A percentile compares a stretch with the other conserved stretches of the same genome.
These are phyloP conservation scores for Drosophila athabasca DNA, from an alignment of 1,140 invertebrate genomes.

Conservation along the genomic window DNA sequence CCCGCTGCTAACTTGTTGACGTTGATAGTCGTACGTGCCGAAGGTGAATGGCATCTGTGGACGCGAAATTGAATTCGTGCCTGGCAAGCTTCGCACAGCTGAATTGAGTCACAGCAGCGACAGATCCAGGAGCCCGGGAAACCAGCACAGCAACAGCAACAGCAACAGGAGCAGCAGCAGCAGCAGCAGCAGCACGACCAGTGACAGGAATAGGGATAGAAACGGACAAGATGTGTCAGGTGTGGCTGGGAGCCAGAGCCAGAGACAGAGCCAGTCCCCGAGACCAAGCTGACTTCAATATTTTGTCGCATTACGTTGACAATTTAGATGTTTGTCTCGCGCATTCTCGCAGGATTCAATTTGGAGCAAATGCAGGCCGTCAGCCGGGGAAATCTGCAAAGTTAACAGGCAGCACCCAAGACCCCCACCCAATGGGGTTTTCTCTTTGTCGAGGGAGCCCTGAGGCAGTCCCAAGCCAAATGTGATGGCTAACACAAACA, in stretches of 20 bases:
- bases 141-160: slow-evolving; percentile 12
- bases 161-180: neutral
- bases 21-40: slow-evolving; percentile 80
- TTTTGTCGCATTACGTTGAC: slow-evolving; percentile 82
- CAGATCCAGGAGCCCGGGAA: slow-evolving; percentile 12
- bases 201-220: no score
- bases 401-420: slow-evolving; percentile 36
- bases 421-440: slow-evolving; percentile 11
- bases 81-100: slow-evolving; percentile 61
- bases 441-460: neutral
- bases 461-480: slow-evolving; percentile 2
- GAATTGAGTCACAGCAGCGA: slow-evolving; percentile 62
- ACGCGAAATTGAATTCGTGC: slow-evolving; percentile 82
- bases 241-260: slow-evolving; percentile 6
- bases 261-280: slow-evolving; percentile 24
- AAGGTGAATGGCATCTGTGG: slow-evolving; percentile 82
- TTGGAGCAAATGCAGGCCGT: slow-evolving; percentile 59
- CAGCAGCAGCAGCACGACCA: neutral
- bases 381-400: slow-evolving; percentile 63
- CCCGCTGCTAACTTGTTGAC: slow-evolving; percentile 74
- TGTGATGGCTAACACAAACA: slow-evolving; percentile 45
- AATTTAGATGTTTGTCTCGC: slow-evolving; percentile 82
- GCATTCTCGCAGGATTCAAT: slow-evolving; percentile 76
- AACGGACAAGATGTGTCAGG: slow-evolving; percentile 11
- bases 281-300: slow-evolving; percentile 65